phyloP scores from a whole-genome alignment of 2,113 vertebrate genomes.

The Narcine bancroftii region DNA sequence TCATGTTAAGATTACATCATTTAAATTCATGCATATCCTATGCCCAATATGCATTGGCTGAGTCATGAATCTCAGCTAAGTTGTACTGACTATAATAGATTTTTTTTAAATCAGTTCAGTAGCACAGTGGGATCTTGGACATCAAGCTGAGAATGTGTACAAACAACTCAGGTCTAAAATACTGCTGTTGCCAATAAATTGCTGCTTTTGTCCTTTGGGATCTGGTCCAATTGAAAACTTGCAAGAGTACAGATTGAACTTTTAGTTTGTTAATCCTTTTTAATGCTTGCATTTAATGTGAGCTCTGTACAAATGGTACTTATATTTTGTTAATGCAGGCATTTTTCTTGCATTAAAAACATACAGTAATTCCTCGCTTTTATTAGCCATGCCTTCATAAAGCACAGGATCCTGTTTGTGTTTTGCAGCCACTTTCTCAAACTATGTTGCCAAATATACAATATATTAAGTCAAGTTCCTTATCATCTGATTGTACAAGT shows the following conservation, averaged over 20 bases:
- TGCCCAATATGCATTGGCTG: not conserved
- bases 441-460: too few species aligned
- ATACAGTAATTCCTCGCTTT: too few species aligned
- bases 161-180: not conserved
- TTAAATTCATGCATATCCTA: not conserved
- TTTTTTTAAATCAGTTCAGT: constrained; percentile 7
- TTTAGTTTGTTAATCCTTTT: not conserved
- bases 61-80: not conserved
- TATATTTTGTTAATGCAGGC: not conserved
- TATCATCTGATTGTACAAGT: too few species aligned
- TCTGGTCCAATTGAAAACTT: not conserved
- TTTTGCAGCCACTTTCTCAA: too few species aligned
- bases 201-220: not conserved
- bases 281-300: not conserved
- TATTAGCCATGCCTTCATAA: too few species aligned
- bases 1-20: not conserved
- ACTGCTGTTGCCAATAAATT: not conserved
- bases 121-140: not conserved
- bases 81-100: not conserved
- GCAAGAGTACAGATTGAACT: not conserved
- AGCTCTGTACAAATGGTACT: not conserved
- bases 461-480: too few species aligned
- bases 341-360: too few species aligned
- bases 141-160: not conserved
- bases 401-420: too few species aligned